Percentiles rank a stretch among this genome's conserved stretches.
Conservation (phyloP, 2,797 vertebrate species). For the Linurgus olivaceus region DNA sequence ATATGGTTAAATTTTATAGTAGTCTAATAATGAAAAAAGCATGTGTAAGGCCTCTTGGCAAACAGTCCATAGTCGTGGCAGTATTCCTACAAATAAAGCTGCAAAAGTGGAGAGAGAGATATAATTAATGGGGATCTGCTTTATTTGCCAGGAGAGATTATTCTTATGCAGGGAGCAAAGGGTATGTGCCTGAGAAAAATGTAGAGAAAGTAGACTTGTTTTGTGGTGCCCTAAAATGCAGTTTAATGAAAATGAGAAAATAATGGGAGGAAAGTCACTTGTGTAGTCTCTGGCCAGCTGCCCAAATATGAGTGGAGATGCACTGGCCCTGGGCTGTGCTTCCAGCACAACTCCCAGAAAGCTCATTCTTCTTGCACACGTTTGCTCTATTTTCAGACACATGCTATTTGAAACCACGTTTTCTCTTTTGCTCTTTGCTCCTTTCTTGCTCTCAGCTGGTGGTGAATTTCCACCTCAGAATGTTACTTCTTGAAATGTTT, state of each 20-base stretch:
- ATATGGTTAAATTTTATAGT: conserved; percentile 66
- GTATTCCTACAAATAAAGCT: conserved; percentile 30
- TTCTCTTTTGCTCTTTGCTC: not conserved
- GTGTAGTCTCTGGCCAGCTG: conserved; percentile 33
- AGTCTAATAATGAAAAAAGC: conserved; percentile 65
- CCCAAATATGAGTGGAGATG: conserved; percentile 12
- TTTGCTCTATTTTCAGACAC: conserved; percentile 11
- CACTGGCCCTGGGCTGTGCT: not conserved
- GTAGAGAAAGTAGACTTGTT: conserved; percentile 17
- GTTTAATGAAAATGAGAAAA: conserved; percentile 59
- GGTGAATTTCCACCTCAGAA: conserved; percentile 17
- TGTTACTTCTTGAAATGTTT: conserved; percentile 27
- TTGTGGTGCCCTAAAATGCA: conserved; percentile 36
- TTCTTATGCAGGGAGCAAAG: conserved; percentile 4
- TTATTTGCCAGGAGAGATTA: conserved; percentile 42
- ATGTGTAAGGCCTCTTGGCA: conserved; percentile 62
- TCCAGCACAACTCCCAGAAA: not conserved
- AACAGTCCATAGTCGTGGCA: not conserved
- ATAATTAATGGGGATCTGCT: conserved; percentile 56
- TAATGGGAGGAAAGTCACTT: conserved; percentile 38
- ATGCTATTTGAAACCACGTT: conserved; percentile 8
- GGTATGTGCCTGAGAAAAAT: conserved; percentile 18
- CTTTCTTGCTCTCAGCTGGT: not conserved
- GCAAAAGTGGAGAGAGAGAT: not conserved
- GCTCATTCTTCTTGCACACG: conserved; percentile 21